Evolutionary conservation across 1,140 invertebrate species (phyloP).

Genomic region (Euschistus heros): DNA sequence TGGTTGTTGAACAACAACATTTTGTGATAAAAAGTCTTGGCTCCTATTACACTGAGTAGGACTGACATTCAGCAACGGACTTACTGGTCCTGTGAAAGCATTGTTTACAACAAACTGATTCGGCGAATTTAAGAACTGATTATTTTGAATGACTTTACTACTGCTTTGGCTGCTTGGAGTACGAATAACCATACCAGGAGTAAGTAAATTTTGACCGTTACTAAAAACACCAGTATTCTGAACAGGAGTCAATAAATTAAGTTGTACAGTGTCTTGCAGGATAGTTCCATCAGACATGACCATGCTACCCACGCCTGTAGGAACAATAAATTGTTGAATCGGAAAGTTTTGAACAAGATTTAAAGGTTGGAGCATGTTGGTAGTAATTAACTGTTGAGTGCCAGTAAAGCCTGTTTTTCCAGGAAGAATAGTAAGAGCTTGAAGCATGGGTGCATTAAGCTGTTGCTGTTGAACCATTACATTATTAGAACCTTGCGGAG

Average conservation of each 20-base stretch:
- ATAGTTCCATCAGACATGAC: slow-evolving; percentile 54
- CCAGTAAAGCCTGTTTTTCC: slow-evolving; percentile 44
- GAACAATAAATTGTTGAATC: slow-evolving; percentile 71
- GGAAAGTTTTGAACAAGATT: slow-evolving; percentile 69
- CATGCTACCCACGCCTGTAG: slow-evolving; percentile 65
- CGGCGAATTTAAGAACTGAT: slow-evolving; percentile 41
- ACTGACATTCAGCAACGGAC: slow-evolving; percentile 61
- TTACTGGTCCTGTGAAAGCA: slow-evolving; percentile 61
- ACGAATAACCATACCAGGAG: slow-evolving; percentile 67
- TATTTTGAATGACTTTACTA: slow-evolving; percentile 26
- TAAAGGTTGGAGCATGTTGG: slow-evolving; percentile 64
- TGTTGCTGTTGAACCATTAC: slow-evolving; percentile 31
- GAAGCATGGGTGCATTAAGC: slow-evolving; percentile 33
- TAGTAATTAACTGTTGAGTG: slow-evolving; percentile 31
- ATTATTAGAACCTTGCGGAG: slow-evolving; percentile 47
- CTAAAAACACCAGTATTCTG: slow-evolving; percentile 45
- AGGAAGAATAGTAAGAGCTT: slow-evolving; percentile 62
- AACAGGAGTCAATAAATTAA: slow-evolving; percentile 63
- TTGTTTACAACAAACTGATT: slow-evolving; percentile 65
- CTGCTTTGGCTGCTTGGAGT: slow-evolving; percentile 39
- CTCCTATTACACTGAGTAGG: slow-evolving; percentile 39
- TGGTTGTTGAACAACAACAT: slow-evolving; percentile 23
- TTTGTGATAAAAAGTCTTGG: slow-evolving; percentile 20
- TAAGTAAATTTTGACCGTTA: slow-evolving; percentile 50
- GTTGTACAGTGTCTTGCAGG: slow-evolving; percentile 55